A percentile compares a stretch with the other conserved stretches of the same genome.
Evolutionary conservation across 1,140 invertebrate genomes (phyloP).

Genomic region (Drosophila nannoptera): DNA sequence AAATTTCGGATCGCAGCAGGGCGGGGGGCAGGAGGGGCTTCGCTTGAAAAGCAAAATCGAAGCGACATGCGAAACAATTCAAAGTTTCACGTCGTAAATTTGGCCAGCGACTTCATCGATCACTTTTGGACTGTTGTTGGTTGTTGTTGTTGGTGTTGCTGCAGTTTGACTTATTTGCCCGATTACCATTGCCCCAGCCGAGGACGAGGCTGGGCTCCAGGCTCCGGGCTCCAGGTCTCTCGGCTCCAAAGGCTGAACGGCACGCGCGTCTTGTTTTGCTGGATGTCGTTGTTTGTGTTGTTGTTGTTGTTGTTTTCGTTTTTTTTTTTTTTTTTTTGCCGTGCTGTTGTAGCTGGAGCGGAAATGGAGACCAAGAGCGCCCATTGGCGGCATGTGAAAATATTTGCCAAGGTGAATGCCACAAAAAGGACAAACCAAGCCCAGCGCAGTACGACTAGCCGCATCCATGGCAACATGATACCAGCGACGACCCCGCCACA

Average conservation of each 20-base stretch:
- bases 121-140: slow-evolving; percentile 61
- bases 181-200: slow-evolving; percentile 37
- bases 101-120: slow-evolving; percentile 75
- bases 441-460: slow-evolving; percentile 38
- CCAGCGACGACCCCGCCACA: slow-evolving; percentile 51
- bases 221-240: slow-evolving; percentile 23
- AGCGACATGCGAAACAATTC: slow-evolving; percentile 77
- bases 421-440: slow-evolving; percentile 47
- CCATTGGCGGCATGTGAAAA: slow-evolving; percentile 64
- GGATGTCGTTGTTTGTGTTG: slow-evolving; percentile 32
- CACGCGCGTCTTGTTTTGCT: slow-evolving; percentile 67
- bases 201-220: slow-evolving; percentile 31
- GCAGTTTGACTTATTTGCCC: slow-evolving; percentile 74
- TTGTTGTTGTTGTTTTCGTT: slow-evolving; percentile 33
- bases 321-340: slow-evolving; percentile 20
- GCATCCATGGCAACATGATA: slow-evolving; percentile 49
- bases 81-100: slow-evolving; percentile 79
- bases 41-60: slow-evolving; percentile 65
- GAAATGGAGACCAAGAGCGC: slow-evolving; percentile 58
- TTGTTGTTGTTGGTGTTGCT: slow-evolving; percentile 27
- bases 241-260: slow-evolving; percentile 51
- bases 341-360: slow-evolving; percentile 42
- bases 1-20: background rate
- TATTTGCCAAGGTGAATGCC: slow-evolving; percentile 74
- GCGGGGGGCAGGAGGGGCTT: background rate